Conservation (phyloP, 2,113 vertebrate genomes). For the Sphaerodactylus townsendi region DNA sequence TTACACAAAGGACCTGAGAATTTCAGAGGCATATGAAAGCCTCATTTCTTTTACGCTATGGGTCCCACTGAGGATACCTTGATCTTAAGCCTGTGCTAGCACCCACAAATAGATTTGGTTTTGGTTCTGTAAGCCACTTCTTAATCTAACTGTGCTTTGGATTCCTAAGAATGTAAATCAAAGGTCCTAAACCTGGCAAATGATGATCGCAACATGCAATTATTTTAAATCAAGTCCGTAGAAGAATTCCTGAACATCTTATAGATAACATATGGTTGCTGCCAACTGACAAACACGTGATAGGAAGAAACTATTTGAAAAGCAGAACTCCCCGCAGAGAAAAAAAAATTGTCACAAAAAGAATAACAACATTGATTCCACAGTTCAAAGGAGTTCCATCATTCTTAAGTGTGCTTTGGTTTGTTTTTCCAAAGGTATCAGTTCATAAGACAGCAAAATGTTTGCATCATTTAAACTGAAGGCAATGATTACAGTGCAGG, state of each 20-base stretch:
- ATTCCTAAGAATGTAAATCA: not conserved
- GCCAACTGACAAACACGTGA: not conserved
- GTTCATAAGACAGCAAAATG: not conserved
- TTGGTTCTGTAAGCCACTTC: not conserved
- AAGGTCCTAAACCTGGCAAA: not conserved
- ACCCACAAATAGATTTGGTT: not conserved
- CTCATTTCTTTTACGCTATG: not conserved
- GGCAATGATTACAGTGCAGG: slow-evolving; percentile 26
- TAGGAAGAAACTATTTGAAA: not conserved
- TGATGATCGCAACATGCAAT: not conserved
- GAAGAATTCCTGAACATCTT: not conserved
- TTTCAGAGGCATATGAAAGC: not conserved
- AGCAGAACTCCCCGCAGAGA: not conserved
- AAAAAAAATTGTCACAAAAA: not conserved
- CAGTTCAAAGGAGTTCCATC: not conserved
- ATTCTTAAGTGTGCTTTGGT: not conserved
- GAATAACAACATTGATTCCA: not conserved
- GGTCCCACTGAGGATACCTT: not conserved
- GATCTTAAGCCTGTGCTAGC: not conserved
- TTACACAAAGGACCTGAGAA: not conserved
- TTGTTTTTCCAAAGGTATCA: not conserved
- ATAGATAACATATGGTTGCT: not conserved
- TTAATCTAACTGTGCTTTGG: not conserved
- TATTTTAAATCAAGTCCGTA: not conserved
- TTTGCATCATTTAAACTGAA: slow-evolving; percentile 40